phyloP scores from a whole-genome alignment of 2,113 vertebrate genomes.

The Urocitellus parryii region DNA sequence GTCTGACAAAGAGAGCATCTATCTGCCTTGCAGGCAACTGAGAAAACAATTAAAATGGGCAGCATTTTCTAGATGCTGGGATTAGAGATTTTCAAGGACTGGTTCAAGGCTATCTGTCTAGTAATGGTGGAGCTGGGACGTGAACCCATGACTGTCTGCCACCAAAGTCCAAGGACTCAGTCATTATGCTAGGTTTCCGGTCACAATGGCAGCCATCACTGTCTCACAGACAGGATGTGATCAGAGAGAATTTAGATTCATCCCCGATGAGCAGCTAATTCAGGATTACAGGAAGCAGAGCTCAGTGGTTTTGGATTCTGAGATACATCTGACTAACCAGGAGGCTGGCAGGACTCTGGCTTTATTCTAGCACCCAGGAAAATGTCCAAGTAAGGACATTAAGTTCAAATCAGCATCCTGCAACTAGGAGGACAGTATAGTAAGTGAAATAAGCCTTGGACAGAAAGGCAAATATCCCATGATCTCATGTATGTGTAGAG shows the following conservation, averaged over 20 bases:
- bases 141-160: background rate
- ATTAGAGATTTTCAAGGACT: background rate
- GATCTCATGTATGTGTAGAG: background rate
- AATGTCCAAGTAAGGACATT: background rate
- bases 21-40: background rate
- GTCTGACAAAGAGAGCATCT: background rate
- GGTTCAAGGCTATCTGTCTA: background rate
- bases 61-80: background rate
- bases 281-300: background rate
- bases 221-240: background rate
- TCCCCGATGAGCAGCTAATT: background rate
- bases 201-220: background rate
- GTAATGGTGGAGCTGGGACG: background rate
- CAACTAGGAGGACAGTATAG: background rate
- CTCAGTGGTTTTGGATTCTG: background rate
- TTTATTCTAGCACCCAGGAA: background rate
- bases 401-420: background rate
- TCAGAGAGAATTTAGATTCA: constrained; percentile 27
- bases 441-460: background rate
- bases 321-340: background rate
- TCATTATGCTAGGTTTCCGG: background rate
- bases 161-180: background rate
- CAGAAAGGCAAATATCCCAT: background rate
- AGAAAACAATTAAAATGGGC: background rate
- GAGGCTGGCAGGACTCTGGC: background rate